These are phyloP conservation scores for Euphydryas editha DNA, from an alignment of 2,888 invertebrate genomes.

Conservation along the genomic window DNA sequence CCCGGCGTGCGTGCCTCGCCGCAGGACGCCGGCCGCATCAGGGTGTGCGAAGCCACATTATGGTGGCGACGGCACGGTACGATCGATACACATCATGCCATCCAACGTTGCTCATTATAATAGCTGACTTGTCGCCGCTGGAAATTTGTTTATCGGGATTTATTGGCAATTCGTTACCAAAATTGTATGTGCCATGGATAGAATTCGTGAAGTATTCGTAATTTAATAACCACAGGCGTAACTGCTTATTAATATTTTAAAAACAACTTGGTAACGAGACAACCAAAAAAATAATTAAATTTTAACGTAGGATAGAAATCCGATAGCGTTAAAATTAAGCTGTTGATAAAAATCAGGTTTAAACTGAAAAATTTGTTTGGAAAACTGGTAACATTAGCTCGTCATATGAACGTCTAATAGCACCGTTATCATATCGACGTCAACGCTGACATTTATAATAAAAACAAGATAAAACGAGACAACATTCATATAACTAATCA, in stretches of 20 bases:
- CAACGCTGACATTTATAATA: slow-evolving; percentile 29
- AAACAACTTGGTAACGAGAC: not conserved
- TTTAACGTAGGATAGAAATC: not conserved
- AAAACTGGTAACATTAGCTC: not conserved
- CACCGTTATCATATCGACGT: slow-evolving; percentile 19
- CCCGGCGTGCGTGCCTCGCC: slow-evolving; percentile 62
- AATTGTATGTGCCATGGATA: slow-evolving; percentile 5
- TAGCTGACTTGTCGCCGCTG: slow-evolving; percentile 30
- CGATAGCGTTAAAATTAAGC: not conserved
- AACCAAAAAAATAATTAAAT: not conserved
- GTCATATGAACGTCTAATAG: slow-evolving; percentile 3
- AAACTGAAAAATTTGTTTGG: not conserved
- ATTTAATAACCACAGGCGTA: slow-evolving; percentile 9
- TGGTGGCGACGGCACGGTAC: slow-evolving; percentile 34
- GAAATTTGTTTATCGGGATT: slow-evolving; percentile 31
- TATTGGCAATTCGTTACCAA: slow-evolving; percentile 18
- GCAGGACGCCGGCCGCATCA: slow-evolving; percentile 56
- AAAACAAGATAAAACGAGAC: slow-evolving; percentile 35
- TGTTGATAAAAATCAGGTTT: not conserved
- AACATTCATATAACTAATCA: slow-evolving; percentile 35
- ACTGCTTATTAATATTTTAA: not conserved
- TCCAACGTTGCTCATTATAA: slow-evolving; percentile 24
- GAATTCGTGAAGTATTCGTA: slow-evolving; percentile 9
- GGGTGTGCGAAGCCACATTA: slow-evolving; percentile 23
- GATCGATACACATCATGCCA: slow-evolving; percentile 31